Conservation (phyloP, 2,113 vertebrate genomes). For the Isurus oxyrinchus region DNA sequence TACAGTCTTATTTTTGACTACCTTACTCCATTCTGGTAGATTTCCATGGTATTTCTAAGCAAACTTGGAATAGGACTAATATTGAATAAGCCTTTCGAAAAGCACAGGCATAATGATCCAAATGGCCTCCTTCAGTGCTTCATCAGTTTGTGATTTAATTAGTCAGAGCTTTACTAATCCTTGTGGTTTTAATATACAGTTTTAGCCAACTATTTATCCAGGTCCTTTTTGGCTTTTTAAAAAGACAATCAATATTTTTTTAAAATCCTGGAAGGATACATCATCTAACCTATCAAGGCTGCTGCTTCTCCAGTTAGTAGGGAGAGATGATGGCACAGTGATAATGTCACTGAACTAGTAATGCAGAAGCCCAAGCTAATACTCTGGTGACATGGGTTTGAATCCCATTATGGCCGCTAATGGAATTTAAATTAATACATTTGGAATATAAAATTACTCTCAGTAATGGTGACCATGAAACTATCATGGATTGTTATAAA, state of each 20-base stretch:
- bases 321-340: too few species aligned
- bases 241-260: too few species aligned
- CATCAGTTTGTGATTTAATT: background rate
- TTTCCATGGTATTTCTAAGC: background rate
- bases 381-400: too few species aligned
- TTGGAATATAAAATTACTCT: too few species aligned
- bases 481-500: too few species aligned
- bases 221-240: background rate
- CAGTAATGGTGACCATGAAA: too few species aligned
- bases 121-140: background rate
- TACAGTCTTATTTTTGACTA: background rate
- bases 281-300: background rate
- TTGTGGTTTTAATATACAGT: background rate
- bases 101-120: background rate
- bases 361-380: too few species aligned
- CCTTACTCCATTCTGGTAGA: background rate
- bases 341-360: too few species aligned
- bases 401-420: too few species aligned
- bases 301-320: background rate
- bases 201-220: background rate
- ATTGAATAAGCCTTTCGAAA: background rate
- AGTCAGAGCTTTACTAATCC: background rate
- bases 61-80: background rate
- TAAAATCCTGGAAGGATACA: too few species aligned
- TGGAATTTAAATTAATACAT: too few species aligned